Percentiles rank a stretch among this genome's conserved stretches.
Conservation (phyloP, 2,113 vertebrate genomes). For the Procapra przewalskii region DNA sequence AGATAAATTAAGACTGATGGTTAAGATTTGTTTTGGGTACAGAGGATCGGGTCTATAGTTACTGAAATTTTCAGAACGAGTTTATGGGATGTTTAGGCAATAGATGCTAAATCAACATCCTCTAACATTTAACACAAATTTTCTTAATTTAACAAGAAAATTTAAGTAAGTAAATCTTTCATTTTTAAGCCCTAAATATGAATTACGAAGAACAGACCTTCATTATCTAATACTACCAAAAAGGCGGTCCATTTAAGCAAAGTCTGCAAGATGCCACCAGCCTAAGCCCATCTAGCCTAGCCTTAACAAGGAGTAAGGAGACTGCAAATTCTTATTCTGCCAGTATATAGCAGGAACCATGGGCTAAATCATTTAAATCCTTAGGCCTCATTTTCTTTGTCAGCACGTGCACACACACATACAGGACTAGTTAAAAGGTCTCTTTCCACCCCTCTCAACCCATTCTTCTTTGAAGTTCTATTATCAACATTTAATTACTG, state of each 20-base stretch:
- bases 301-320: background rate
- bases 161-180: background rate
- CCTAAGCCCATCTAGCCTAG: background rate
- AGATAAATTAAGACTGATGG: background rate
- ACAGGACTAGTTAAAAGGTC: background rate
- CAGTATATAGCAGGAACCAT: background rate
- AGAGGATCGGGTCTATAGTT: background rate
- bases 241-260: background rate
- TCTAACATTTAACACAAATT: conserved; percentile 30
- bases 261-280: background rate
- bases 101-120: background rate
- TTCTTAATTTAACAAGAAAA: background rate
- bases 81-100: background rate
- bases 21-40: background rate
- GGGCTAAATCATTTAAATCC: background rate
- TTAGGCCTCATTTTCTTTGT: background rate
- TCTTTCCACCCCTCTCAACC: background rate
- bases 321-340: background rate
- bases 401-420: background rate
- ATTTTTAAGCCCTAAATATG: background rate
- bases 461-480: background rate
- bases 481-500: background rate
- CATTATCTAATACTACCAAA: background rate
- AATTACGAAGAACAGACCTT: background rate
- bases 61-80: background rate